Percentiles rank a stretch among this genome's conserved stretches.
phyloP scores from a whole-genome alignment of 2,888 invertebrate species.

The Eulithis prunata region DNA sequence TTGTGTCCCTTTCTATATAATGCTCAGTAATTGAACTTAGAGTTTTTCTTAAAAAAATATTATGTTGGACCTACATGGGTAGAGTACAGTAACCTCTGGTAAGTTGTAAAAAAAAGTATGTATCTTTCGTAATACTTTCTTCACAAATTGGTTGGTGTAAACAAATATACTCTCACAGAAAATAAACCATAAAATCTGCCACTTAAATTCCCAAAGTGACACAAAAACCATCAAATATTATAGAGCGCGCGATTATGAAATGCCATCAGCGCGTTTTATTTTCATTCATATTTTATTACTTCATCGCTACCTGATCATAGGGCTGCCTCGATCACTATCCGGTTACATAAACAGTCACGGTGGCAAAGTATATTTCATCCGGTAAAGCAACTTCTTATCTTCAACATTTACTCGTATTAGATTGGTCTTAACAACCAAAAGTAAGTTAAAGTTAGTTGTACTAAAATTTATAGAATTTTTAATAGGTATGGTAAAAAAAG shows the following conservation, averaged over 20 bases:
- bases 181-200: background rate
- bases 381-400: constrained; percentile 4
- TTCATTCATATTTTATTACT: constrained; percentile 62
- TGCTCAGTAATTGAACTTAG: too few species aligned
- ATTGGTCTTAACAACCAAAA: too few species aligned
- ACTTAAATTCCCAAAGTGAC: constrained; percentile 2
- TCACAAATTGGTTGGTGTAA: background rate
- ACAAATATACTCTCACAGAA: background rate
- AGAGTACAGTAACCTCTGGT: too few species aligned
- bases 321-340: constrained; percentile 45
- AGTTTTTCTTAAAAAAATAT: too few species aligned
- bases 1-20: too few species aligned
- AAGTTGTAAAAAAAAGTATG: too few species aligned
- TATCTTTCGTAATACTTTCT: too few species aligned
- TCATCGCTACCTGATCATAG: constrained; percentile 73
- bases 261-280: constrained; percentile 38
- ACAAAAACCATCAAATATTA: constrained; percentile 7
- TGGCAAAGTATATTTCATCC: constrained; percentile 2
- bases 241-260: constrained; percentile 26
- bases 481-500: too few species aligned
- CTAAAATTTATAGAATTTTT: too few species aligned
- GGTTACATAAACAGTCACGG: constrained; percentile 57
- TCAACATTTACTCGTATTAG: too few species aligned
- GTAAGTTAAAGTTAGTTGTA: too few species aligned
- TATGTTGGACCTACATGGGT: too few species aligned